Percentiles rank a stretch among this genome's conserved stretches.
Conservation (phyloP, 2,888 invertebrate species). For the Cylindroiulus punctatus region DNA sequence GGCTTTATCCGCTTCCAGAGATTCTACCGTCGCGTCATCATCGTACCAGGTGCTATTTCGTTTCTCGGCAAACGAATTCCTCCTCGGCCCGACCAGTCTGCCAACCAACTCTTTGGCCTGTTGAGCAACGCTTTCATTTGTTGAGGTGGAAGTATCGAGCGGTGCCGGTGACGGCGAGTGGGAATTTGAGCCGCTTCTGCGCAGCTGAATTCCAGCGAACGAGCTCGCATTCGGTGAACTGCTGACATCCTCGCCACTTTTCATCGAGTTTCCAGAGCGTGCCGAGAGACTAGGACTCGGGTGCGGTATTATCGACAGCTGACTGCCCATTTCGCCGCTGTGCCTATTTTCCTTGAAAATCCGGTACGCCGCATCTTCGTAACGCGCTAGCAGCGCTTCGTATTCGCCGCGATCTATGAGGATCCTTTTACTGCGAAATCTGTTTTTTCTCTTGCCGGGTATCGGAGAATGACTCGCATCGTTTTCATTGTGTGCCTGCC, state of each 20-base stretch:
- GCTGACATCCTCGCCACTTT: not conserved
- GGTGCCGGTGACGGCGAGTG: constrained; percentile 48
- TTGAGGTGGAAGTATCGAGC: not conserved
- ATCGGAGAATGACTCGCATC: constrained; percentile 13
- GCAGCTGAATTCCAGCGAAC: not conserved
- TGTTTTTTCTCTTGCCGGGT: not conserved
- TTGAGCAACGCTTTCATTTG: constrained; percentile 29
- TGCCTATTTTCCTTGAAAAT: constrained; percentile 54
- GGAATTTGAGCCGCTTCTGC: constrained; percentile 34
- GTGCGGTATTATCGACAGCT: not conserved
- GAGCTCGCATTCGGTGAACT: not conserved
- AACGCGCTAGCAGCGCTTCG: constrained; percentile 44
- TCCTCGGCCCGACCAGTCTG: constrained; percentile 45
- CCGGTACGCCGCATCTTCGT: constrained; percentile 56
- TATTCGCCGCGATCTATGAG: constrained; percentile 48
- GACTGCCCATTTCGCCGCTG: not conserved
- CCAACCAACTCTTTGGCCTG: constrained; percentile 52
- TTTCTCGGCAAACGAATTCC: constrained; percentile 54
- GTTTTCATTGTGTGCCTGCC: not conserved
- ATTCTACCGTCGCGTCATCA: not conserved
- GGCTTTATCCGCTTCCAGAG: not conserved
- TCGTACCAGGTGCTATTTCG: constrained; percentile 55
- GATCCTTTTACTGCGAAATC: constrained; percentile 42
- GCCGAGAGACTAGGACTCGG: constrained; percentile 43
- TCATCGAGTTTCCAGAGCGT: not conserved